Conservation (phyloP, 1,140 invertebrate species). For the Drosophila grimshawi region DNA sequence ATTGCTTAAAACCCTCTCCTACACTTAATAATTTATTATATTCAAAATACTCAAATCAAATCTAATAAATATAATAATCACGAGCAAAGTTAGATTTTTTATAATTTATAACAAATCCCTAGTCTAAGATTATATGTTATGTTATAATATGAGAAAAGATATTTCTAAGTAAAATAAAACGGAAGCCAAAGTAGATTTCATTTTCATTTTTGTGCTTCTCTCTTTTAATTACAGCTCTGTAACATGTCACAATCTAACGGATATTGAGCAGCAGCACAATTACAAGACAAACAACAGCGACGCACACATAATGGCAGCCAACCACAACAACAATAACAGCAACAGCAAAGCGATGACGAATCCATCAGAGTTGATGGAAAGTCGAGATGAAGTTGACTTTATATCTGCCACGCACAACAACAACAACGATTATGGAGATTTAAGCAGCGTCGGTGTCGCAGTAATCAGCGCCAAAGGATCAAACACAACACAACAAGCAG, state of each 20-base stretch:
- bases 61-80: too few species aligned
- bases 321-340: constrained; percentile 27
- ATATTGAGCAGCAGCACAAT: constrained; percentile 46
- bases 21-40: too few species aligned
- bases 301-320: constrained; percentile 49
- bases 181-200: not conserved
- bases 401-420: constrained; percentile 59
- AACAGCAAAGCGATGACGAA: constrained; percentile 27
- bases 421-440: constrained; percentile 72
- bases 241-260: constrained; percentile 54
- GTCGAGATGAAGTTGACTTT: constrained; percentile 72
- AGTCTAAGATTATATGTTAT: too few species aligned
- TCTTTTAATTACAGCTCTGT: constrained; percentile 26
- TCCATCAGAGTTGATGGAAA: constrained; percentile 13
- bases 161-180: not conserved
- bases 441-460: constrained; percentile 48
- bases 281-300: constrained; percentile 10
- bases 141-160: not conserved
- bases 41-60: too few species aligned
- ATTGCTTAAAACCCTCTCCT: too few species aligned
- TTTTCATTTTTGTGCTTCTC: constrained; percentile 2
- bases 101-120: too few species aligned
- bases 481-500: constrained; percentile 29
- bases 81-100: too few species aligned
- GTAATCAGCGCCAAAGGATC: constrained; percentile 63